phyloP scores from a whole-genome alignment of 2,888 invertebrate genomes.

The Scaptomyza flava region DNA sequence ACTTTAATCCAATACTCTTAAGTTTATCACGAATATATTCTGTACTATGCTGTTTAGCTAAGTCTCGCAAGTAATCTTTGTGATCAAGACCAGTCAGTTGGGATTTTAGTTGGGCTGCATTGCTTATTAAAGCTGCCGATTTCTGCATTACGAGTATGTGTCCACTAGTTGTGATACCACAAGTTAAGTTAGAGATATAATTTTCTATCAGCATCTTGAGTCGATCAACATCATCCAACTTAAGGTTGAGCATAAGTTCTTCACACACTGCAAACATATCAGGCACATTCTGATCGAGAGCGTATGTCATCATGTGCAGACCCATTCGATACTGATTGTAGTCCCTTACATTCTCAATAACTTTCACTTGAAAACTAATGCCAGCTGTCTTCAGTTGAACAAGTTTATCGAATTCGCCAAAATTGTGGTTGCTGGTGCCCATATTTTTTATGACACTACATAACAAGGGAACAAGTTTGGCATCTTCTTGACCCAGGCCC shows the following conservation, averaged over 20 bases:
- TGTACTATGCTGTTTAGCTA: slow-evolving; percentile 88
- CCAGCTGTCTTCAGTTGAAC: slow-evolving; percentile 90
- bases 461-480: slow-evolving; percentile 92
- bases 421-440: slow-evolving; percentile 92
- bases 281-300: slow-evolving; percentile 91
- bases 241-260: slow-evolving; percentile 90
- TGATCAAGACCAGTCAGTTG: slow-evolving; percentile 90
- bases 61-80: slow-evolving; percentile 91
- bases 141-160: slow-evolving; percentile 94
- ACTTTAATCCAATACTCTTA: slow-evolving; percentile 87
- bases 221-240: slow-evolving; percentile 89
- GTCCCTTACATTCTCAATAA: slow-evolving; percentile 90
- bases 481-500: slow-evolving; percentile 88
- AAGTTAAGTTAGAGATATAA: slow-evolving; percentile 91
- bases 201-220: slow-evolving; percentile 92
- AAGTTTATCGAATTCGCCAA: slow-evolving; percentile 91
- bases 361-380: slow-evolving; percentile 87
- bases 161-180: slow-evolving; percentile 91
- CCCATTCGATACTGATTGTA: slow-evolving; percentile 90
- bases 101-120: slow-evolving; percentile 90
- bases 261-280: slow-evolving; percentile 93
- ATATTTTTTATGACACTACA: slow-evolving; percentile 92
- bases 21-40: slow-evolving; percentile 87
- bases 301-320: slow-evolving; percentile 90
- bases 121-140: slow-evolving; percentile 90